phyloP scores from a whole-genome alignment of 2,113 vertebrate species.

The Eclectus roratus region DNA sequence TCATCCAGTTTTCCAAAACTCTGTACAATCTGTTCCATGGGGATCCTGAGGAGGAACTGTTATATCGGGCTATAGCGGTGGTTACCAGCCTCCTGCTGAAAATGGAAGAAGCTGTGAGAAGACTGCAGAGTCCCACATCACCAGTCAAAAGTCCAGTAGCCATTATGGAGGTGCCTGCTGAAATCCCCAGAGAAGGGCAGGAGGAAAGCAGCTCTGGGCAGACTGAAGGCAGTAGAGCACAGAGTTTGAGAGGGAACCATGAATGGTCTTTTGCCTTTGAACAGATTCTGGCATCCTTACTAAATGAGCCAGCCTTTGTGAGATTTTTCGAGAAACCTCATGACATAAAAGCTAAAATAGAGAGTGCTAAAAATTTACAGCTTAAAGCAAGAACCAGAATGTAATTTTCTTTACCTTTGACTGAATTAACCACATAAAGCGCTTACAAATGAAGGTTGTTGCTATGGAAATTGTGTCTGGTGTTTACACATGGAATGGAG shows the following conservation, averaged over 20 bases:
- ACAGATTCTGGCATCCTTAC: conserved; percentile 92
- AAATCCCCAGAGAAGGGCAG: background rate
- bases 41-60: conserved; percentile 87
- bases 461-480: background rate
- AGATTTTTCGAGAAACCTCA: conserved; percentile 89
- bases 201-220: background rate
- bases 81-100: conserved; percentile 87
- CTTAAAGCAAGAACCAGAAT: conserved; percentile 78
- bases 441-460: conserved; percentile 26
- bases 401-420: conserved; percentile 39
- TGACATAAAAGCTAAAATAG: conserved; percentile 81
- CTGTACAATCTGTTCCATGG: conserved; percentile 94
- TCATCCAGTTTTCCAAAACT: conserved; percentile 96
- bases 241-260: conserved; percentile 37
- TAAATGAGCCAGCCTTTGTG: conserved; percentile 91
- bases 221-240: background rate
- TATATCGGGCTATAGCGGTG: conserved; percentile 88
- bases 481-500: conserved; percentile 26
- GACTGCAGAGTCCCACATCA: conserved; percentile 63
- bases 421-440: background rate
- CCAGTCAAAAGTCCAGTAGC: background rate
- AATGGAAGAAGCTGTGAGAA: conserved; percentile 73
- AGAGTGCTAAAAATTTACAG: conserved; percentile 80
- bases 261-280: conserved; percentile 98
- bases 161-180: background rate